Evolutionary conservation across 2,797 vertebrate species (phyloP).

Genomic region (Podargus strigoides): DNA sequence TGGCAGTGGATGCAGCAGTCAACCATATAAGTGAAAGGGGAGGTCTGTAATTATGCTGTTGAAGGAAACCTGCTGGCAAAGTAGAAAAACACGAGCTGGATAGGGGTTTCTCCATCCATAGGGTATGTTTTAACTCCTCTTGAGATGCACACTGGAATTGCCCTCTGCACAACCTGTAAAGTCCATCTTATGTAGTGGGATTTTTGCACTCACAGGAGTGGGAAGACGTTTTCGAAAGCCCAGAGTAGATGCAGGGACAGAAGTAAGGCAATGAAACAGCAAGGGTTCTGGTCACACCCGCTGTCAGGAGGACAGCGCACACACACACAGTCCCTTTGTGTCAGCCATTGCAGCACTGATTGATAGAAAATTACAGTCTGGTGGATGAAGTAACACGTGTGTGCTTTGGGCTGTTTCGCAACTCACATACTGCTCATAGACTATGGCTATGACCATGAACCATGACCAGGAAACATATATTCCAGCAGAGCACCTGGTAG

Average conservation of each 20-base stretch:
- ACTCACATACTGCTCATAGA: rapidly evolving
- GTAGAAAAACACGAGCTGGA: neutral
- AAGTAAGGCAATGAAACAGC: neutral
- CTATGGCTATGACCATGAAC: neutral
- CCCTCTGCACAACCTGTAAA: neutral
- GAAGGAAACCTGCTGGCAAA: neutral
- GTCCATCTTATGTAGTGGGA: neutral
- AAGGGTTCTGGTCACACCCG: neutral
- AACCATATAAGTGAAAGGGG: neutral
- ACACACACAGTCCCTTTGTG: neutral
- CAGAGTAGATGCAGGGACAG: neutral
- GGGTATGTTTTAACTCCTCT: neutral
- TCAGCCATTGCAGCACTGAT: rapidly evolving
- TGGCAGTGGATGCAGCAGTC: neutral
- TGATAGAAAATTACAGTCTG: neutral
- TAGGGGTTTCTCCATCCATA: neutral
- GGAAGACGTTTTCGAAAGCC: neutral
- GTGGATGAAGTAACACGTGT: neutral
- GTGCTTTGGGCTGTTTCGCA: neutral
- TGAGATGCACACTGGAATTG: neutral
- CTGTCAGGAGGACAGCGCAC: rapidly evolving
- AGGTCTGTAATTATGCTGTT: neutral
- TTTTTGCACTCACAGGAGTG: rapidly evolving
- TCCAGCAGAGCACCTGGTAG: neutral
- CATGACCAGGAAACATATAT: no score